phyloP scores from a whole-genome alignment of 1,140 invertebrate species.

The Aphaenogaster rudis region DNA sequence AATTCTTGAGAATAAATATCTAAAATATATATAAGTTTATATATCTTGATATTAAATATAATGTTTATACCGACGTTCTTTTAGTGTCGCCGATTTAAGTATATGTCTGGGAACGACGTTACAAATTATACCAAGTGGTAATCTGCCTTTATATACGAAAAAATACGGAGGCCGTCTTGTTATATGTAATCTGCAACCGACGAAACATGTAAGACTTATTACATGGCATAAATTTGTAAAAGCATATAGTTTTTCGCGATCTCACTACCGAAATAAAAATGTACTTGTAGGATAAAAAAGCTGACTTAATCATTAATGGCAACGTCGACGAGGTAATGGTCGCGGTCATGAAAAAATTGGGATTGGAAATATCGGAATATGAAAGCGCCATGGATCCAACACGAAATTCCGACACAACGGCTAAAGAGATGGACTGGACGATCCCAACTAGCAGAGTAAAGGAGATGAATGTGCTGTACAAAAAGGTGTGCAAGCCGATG shows the following conservation, averaged over 20 bases:
- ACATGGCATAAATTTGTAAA: not conserved
- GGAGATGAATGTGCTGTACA: constrained; percentile 87
- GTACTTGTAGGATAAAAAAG: constrained; percentile 94
- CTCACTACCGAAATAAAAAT: constrained; percentile 44
- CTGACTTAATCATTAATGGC: constrained; percentile 95
- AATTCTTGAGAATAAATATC: not conserved
- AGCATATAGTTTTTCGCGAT: not conserved
- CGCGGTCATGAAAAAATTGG: constrained; percentile 91
- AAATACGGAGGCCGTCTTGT: constrained; percentile 96
- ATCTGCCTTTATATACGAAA: constrained; percentile 95
- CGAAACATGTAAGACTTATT: constrained; percentile 94
- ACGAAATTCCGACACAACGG: constrained; percentile 84
- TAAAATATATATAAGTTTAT: not conserved
- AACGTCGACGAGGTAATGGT: constrained; percentile 96
- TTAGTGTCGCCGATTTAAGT: constrained; percentile 95
- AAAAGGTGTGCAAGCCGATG: constrained; percentile 86
- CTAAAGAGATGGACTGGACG: constrained; percentile 88
- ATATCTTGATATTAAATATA: not conserved
- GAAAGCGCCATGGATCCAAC: constrained; percentile 90
- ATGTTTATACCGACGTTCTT: constrained; percentile 21
- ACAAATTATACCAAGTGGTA: constrained; percentile 99
- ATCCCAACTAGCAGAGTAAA: constrained; percentile 87
- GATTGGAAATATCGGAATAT: constrained; percentile 92
- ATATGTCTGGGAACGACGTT: constrained; percentile 98
- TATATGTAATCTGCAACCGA: constrained; percentile 98